Evolutionary conservation across 1,140 invertebrate genomes (phyloP).

Genomic region (Drosophila biarmipes): DNA sequence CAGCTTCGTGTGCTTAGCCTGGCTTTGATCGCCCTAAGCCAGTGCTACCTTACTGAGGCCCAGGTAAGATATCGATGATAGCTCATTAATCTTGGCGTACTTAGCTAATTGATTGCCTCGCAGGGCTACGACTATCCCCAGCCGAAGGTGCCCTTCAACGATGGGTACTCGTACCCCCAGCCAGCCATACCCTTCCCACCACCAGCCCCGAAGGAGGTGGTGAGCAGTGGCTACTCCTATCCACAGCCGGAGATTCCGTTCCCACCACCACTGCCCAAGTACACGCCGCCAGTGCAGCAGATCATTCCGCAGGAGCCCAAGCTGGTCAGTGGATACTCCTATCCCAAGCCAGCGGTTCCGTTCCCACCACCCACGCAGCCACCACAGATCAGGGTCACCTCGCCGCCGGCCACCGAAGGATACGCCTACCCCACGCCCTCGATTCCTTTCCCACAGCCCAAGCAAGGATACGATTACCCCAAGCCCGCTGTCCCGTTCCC

Average conservation of each 20-base stretch:
- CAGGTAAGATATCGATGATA: constrained; percentile 27
- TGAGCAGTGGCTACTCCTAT: constrained; percentile 50
- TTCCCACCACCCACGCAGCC: constrained; percentile 49
- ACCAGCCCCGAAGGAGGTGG: constrained; percentile 21
- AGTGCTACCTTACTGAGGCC: constrained; percentile 34
- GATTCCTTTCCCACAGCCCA: constrained; percentile 48
- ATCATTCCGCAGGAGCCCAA: constrained; percentile 60
- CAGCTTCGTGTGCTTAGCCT: constrained; percentile 54
- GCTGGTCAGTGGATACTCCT: constrained; percentile 55
- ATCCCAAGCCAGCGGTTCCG: constrained; percentile 65
- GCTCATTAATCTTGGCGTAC: background rate
- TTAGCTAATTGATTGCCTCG: constrained; percentile 1
- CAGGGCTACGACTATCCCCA: constrained; percentile 58
- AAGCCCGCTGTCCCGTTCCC: constrained; percentile 62
- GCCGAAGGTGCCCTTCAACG: constrained; percentile 50
- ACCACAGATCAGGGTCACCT: constrained; percentile 18
- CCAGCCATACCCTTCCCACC: constrained; percentile 57
- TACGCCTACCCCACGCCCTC: constrained; percentile 62
- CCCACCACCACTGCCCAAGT: constrained; percentile 42
- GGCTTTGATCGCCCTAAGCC: constrained; percentile 43
- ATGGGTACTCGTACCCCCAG: constrained; percentile 55
- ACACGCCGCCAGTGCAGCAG: constrained; percentile 40
- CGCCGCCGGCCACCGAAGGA: constrained; percentile 13
- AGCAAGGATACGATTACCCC: constrained; percentile 54
- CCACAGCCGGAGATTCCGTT: constrained; percentile 59